phyloP scores from a whole-genome alignment of 2,888 invertebrate species.

The Branchellion lobata region DNA sequence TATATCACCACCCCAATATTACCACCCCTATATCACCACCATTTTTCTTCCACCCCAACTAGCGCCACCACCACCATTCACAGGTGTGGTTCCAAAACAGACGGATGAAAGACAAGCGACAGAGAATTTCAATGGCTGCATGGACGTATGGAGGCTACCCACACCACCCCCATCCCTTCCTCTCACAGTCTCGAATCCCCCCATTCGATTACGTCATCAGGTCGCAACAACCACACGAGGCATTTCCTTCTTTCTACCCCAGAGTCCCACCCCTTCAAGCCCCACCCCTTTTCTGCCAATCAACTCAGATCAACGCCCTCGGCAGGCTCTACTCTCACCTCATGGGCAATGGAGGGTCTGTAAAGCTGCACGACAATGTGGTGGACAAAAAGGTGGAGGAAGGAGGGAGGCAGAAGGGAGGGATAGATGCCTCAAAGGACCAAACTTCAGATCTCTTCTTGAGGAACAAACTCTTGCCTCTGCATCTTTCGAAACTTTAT shows the following conservation, averaged over 20 bases:
- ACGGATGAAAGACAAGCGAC: conserved; percentile 95
- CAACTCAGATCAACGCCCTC: neutral
- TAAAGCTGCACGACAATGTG: neutral
- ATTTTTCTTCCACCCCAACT: too few relatives aligned
- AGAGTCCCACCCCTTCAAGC: neutral
- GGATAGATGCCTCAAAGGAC: neutral
- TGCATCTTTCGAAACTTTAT: neutral
- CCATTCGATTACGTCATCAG: conserved; percentile 4
- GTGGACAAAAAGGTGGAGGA: neutral
- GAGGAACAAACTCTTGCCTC: neutral
- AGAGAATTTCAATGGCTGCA: conserved; percentile 78
- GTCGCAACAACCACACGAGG: neutral
- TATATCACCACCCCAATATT: too few relatives aligned
- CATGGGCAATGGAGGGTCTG: neutral
- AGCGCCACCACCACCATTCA: conserved; percentile 17
- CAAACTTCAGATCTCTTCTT: too few relatives aligned
- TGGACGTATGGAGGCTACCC: conserved; percentile 75
- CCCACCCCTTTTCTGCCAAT: neutral
- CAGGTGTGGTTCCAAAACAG: conserved; percentile 90
- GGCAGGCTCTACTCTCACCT: neutral
- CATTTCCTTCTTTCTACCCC: neutral
- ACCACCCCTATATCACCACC: too few relatives aligned
- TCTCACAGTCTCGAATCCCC: neutral
- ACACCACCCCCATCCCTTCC: neutral
- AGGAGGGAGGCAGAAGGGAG: neutral